Evolutionary conservation across 2,113 vertebrate species (phyloP).

Genomic region (Pithys albifrons): DNA sequence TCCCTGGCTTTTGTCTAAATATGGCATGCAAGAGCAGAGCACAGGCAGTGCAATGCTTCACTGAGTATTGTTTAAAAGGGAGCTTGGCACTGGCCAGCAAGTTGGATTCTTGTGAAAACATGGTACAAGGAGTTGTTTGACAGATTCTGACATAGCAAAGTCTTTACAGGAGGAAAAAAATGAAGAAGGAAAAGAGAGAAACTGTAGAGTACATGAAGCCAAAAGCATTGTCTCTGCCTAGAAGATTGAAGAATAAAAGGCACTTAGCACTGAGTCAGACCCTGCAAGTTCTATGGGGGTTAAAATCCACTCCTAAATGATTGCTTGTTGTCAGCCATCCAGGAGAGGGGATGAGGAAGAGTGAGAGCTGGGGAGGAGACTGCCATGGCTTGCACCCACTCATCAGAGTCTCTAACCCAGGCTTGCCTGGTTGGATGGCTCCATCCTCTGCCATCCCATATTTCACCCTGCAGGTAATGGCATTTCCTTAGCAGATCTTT

Average conservation of each 20-base stretch:
- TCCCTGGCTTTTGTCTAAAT: constrained; percentile 80
- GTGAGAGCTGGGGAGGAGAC: neutral
- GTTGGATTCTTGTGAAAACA: constrained; percentile 67
- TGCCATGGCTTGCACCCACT: neutral
- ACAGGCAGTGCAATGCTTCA: constrained; percentile 48
- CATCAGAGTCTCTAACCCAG: neutral
- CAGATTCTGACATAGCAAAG: constrained; percentile 66
- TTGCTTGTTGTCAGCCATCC: neutral
- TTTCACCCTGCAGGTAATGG: neutral
- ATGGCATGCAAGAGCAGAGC: constrained; percentile 63
- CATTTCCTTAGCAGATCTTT: neutral
- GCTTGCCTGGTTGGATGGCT: neutral
- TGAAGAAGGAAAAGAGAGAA: neutral
- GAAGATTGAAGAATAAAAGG: neutral
- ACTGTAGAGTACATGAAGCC: neutral
- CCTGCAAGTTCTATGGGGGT: neutral
- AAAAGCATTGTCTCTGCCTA: neutral
- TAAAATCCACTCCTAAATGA: neutral
- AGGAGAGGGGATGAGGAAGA: neutral
- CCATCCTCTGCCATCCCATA: neutral
- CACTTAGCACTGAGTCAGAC: neutral
- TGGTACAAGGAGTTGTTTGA: constrained; percentile 75
- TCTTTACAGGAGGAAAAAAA: neutral
- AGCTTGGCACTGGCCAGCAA: constrained; percentile 52
- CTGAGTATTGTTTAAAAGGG: constrained; percentile 72